A percentile compares a stretch with the other conserved stretches of the same genome.
These are phyloP conservation scores for Hafferia zeledoni DNA, from an alignment of 2,797 vertebrate genomes.

Conservation along the genomic window DNA sequence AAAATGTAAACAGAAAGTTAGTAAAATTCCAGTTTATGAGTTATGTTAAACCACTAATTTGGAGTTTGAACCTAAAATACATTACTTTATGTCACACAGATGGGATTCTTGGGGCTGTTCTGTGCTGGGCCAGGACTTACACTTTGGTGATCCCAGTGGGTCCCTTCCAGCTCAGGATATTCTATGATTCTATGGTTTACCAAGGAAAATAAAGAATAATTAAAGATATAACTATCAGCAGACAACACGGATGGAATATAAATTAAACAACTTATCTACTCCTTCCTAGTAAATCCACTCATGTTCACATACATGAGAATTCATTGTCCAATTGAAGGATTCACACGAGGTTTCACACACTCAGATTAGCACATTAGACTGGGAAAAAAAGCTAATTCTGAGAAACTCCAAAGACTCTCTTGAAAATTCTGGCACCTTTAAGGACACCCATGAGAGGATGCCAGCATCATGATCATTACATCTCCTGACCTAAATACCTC, in stretches of 20 bases:
- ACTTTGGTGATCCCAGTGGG: not conserved
- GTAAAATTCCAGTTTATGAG: not conserved
- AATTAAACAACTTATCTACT: not conserved
- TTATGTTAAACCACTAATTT: not conserved
- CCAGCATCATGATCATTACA: not conserved
- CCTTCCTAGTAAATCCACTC: not conserved
- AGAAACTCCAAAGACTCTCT: not conserved
- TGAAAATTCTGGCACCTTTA: slow-evolving; percentile 14
- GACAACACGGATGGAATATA: not conserved
- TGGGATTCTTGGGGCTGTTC: not conserved
- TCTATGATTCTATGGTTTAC: not conserved
- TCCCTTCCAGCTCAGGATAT: not conserved
- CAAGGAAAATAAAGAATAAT: not conserved
- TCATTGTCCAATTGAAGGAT: not conserved
- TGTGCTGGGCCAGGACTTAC: not conserved
- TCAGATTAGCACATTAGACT: not conserved
- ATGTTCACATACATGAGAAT: not conserved
- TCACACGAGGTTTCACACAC: not conserved
- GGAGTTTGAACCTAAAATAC: not conserved
- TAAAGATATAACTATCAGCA: not conserved
- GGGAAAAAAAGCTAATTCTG: not conserved
- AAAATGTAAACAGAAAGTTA: not conserved
- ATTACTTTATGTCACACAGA: not conserved
- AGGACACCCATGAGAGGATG: not conserved
- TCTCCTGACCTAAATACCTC: slow-evolving; percentile 50